These are phyloP conservation scores for Agrochola macilenta DNA, from an alignment of 2,888 invertebrate genomes.

Conservation along the genomic window DNA sequence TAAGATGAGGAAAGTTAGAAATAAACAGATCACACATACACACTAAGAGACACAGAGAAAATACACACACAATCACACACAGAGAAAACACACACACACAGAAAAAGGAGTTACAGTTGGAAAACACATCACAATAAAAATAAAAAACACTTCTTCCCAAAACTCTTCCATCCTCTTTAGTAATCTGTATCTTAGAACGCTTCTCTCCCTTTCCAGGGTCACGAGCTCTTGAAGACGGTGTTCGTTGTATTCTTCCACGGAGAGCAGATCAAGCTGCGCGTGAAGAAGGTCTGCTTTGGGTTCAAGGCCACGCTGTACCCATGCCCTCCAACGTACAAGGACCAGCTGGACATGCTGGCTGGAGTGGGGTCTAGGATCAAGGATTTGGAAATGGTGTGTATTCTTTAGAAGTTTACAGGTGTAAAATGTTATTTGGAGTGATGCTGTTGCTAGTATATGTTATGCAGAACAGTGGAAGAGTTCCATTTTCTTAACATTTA, in stretches of 20 bases:
- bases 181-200: neutral
- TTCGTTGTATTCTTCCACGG: conserved; percentile 93
- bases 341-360: conserved; percentile 93
- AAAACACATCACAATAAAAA: neutral
- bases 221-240: conserved; percentile 93
- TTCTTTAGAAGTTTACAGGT: neutral
- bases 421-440: neutral
- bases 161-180: no score
- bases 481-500: neutral
- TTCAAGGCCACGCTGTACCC: conserved; percentile 95
- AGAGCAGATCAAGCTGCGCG: conserved; percentile 93
- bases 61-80: no score
- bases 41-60: no score
- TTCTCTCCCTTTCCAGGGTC: conserved; percentile 89
- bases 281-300: conserved; percentile 94
- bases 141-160: no score
- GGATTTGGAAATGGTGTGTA: conserved; percentile 91
- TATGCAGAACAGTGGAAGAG: neutral
- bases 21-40: neutral
- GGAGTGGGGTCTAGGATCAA: conserved; percentile 94
- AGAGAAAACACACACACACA: no score
- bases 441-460: neutral
- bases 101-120: neutral
- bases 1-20: neutral
- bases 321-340: conserved; percentile 93